Evolutionary conservation across 2,888 invertebrate genomes (phyloP).

Genomic region (Synergus umbraculus): DNA sequence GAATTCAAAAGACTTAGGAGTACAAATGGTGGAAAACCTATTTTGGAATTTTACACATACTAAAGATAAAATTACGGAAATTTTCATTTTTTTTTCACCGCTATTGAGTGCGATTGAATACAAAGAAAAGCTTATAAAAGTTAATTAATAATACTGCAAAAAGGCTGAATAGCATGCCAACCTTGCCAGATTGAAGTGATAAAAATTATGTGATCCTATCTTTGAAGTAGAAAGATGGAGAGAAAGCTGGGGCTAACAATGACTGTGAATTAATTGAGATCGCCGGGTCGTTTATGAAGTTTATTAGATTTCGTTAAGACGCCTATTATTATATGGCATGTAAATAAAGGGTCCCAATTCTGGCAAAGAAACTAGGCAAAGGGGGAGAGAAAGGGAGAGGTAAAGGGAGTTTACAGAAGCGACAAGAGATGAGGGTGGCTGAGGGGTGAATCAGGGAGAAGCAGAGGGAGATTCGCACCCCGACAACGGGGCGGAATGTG

Average conservation of each 20-base stretch:
- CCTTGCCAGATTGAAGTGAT: conserved; percentile 5
- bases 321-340: conserved; percentile 69
- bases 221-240: not conserved
- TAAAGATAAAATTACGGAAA: too few species aligned
- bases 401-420: conserved; percentile 52
- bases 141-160: not conserved
- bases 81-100: too few species aligned
- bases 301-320: conserved; percentile 75
- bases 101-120: not conserved
- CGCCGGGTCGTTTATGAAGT: conserved; percentile 70
- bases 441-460: conserved; percentile 37
- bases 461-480: conserved; percentile 43
- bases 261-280: conserved; percentile 58
- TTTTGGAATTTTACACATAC: too few species aligned
- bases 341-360: conserved; percentile 51
- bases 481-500: conserved; percentile 50
- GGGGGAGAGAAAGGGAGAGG: not conserved
- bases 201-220: not conserved
- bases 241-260: not conserved
- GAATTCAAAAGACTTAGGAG: too few species aligned
- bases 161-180: not conserved
- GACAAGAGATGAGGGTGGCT: conserved; percentile 44
- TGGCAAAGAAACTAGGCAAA: not conserved
- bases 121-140: not conserved
- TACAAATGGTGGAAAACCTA: not conserved